phyloP scores from a whole-genome alignment of 1,140 invertebrate species.

The Lanistes nyassanus region DNA sequence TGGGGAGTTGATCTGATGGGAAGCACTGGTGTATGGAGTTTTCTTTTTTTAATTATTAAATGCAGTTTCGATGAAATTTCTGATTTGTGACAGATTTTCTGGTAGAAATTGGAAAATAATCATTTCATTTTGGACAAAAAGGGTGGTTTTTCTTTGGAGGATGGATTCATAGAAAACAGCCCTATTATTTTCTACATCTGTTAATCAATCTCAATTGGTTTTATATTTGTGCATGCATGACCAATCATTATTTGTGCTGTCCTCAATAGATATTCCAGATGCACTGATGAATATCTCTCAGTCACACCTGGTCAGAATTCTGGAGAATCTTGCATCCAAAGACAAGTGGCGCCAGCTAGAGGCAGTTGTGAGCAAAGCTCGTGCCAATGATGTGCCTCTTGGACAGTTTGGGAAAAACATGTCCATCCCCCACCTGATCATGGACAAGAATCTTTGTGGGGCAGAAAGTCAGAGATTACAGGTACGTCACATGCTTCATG shows the following conservation, averaged over 20 bases:
- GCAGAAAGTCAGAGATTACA: conserved; percentile 28
- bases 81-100: too few relatives aligned
- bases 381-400: conserved; percentile 24
- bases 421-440: conserved; percentile 36
- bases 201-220: too few relatives aligned
- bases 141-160: too few relatives aligned
- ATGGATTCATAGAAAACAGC: too few relatives aligned
- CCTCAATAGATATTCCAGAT: conserved; percentile 44
- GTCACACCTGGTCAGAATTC: conserved; percentile 32
- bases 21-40: too few relatives aligned
- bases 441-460: conserved; percentile 30
- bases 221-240: too few relatives aligned
- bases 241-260: neutral
- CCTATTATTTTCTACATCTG: too few relatives aligned
- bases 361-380: conserved; percentile 38
- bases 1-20: too few relatives aligned
- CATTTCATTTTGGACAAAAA: too few relatives aligned
- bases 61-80: too few relatives aligned
- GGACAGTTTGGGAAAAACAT: conserved; percentile 35
- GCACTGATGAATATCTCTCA: conserved; percentile 31
- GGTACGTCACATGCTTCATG: neutral
- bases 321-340: conserved; percentile 34
- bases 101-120: too few relatives aligned
- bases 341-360: conserved; percentile 50
- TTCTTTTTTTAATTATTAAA: too few relatives aligned